These are phyloP conservation scores for Hyperoplus lanceolatus DNA, from an alignment of 2,797 vertebrate species.

Conservation along the genomic window DNA sequence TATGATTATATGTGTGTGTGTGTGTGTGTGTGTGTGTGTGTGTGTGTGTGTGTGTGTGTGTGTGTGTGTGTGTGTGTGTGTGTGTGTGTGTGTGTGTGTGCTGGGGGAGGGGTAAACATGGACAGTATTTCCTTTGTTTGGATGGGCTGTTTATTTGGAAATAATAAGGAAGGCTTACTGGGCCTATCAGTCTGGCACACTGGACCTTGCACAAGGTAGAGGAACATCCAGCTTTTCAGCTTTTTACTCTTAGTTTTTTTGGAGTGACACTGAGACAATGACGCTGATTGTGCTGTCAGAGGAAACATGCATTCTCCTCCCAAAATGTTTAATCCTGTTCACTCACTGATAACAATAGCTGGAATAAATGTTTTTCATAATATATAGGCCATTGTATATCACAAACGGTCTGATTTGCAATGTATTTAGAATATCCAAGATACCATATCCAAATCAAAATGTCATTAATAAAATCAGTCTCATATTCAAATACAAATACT, in stretches of 20 bases:
- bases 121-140: conserved; percentile 84
- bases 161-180: conserved; percentile 69
- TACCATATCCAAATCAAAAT: neutral
- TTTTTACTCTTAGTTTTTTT: conserved; percentile 61
- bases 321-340: conserved; percentile 65
- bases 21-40: conserved; percentile 33
- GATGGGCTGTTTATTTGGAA: conserved; percentile 82
- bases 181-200: conserved; percentile 63
- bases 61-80: conserved; percentile 18
- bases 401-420: conserved; percentile 18
- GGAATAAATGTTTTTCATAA: conserved; percentile 46
- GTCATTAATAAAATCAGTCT: neutral
- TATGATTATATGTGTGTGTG: conserved; percentile 43
- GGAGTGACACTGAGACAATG: conserved; percentile 62
- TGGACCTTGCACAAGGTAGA: conserved; percentile 72
- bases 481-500: conserved; percentile 4
- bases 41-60: neutral
- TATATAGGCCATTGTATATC: neutral
- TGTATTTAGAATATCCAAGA: conserved; percentile 12
- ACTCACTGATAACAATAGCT: conserved; percentile 52
- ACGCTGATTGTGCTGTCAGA: conserved; percentile 45
- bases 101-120: conserved; percentile 30
- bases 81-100: neutral
- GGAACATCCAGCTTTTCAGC: conserved; percentile 79
- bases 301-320: conserved; percentile 52